phyloP scores from a whole-genome alignment of 1,140 invertebrate species.

The Cydia strobilella region DNA sequence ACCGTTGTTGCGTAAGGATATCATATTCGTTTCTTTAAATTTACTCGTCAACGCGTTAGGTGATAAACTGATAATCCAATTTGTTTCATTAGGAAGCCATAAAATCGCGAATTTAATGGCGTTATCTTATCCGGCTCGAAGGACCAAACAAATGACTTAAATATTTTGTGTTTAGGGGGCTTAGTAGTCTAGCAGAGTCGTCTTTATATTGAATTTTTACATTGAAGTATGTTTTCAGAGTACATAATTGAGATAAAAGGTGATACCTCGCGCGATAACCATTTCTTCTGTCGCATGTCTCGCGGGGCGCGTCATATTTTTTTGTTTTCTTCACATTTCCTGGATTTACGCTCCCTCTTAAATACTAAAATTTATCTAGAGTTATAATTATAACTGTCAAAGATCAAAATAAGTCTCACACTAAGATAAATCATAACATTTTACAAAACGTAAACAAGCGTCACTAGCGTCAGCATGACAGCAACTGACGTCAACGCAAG shows the following conservation, averaged over 20 bases:
- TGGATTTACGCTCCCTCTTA: not conserved
- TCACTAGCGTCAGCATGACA: not conserved
- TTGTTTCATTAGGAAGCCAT: conserved; percentile 5
- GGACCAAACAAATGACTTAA: not conserved
- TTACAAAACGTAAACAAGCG: conserved; percentile 12
- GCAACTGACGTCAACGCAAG: not conserved
- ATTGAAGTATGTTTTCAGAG: too few species aligned
- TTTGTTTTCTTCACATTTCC: too few species aligned
- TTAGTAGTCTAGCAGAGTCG: too few species aligned
- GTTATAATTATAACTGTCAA: not conserved
- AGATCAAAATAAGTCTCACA: conserved; percentile 14
- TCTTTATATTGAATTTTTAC: too few species aligned
- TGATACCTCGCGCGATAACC: too few species aligned
- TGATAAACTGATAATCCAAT: not conserved
- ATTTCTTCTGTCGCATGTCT: too few species aligned
- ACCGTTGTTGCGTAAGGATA: conserved; percentile 25
- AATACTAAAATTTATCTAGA: not conserved
- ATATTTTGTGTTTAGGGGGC: not conserved
- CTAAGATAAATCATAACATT: not conserved
- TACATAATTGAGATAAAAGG: too few species aligned
- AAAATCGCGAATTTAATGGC: not conserved
- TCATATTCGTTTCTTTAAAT: conserved; percentile 22
- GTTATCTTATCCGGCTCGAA: conserved; percentile 6
- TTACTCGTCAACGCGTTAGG: not conserved
- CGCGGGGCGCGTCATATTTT: too few species aligned